Conservation (phyloP, 2,888 invertebrate genomes). For the Panzeria rudis region DNA sequence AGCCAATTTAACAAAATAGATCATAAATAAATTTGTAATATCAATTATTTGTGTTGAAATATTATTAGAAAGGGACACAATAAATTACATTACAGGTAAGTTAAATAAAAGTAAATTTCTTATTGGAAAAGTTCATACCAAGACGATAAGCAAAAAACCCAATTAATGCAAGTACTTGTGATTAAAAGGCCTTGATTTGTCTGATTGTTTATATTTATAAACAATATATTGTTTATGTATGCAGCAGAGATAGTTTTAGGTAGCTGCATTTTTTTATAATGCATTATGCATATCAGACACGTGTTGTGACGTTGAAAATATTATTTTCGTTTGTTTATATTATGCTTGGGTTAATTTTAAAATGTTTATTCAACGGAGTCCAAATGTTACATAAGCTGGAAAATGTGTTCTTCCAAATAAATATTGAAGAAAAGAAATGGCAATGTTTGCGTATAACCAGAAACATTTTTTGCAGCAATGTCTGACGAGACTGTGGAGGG, state of each 20-base stretch:
- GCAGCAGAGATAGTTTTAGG: not conserved
- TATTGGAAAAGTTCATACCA: not conserved
- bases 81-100: constrained; percentile 17
- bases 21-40: not conserved
- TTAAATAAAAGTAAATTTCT: not conserved
- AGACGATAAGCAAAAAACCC: not conserved
- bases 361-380: too few species aligned
- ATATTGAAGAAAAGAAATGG: too few species aligned
- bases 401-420: too few species aligned
- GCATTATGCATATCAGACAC: not conserved
- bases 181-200: not conserved
- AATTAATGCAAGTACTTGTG: not conserved
- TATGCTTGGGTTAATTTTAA: not conserved
- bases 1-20: not conserved
- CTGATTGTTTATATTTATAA: constrained; percentile 41
- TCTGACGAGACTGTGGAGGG: too few species aligned
- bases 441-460: too few species aligned
- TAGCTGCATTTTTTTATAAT: not conserved
- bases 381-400: too few species aligned
- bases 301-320: not conserved
- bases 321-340: not conserved
- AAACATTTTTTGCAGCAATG: too few species aligned
- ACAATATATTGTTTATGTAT: constrained; percentile 15
- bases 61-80: not conserved
- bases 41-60: not conserved